Evolutionary conservation across 1,140 invertebrate genomes (phyloP).

Genomic region (Drosophila kohkoa): DNA sequence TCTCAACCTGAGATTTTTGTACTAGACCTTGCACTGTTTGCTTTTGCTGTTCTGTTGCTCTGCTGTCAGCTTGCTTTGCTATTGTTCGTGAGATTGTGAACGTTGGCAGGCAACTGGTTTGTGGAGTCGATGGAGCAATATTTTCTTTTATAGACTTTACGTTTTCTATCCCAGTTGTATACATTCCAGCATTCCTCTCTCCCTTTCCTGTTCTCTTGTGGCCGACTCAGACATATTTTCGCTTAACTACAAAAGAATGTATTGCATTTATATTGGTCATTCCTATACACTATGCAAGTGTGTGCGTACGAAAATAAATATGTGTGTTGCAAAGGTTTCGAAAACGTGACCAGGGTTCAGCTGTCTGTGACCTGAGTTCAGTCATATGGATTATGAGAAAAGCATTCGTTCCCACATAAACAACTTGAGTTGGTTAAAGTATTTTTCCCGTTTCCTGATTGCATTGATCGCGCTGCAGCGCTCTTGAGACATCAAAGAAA

Average conservation of each 20-base stretch:
- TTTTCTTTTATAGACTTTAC: slow-evolving; percentile 75
- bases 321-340: slow-evolving; percentile 19
- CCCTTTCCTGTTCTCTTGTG: slow-evolving; percentile 15
- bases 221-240: slow-evolving; percentile 63
- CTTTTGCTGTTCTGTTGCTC: not conserved
- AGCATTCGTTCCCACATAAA: slow-evolving; percentile 22
- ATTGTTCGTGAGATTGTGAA: slow-evolving; percentile 34
- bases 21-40: slow-evolving; percentile 65
- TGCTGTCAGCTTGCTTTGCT: slow-evolving; percentile 14
- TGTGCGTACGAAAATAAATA: not conserved
- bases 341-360: slow-evolving; percentile 34
- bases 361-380: slow-evolving; percentile 20
- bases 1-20: slow-evolving; percentile 79
- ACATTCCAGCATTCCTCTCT: too few species aligned
- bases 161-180: slow-evolving; percentile 42
- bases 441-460: slow-evolving; percentile 28
- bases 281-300: not conserved
- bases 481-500: not conserved
- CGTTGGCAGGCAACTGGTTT: slow-evolving; percentile 30
- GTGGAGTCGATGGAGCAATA: slow-evolving; percentile 54
- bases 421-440: slow-evolving; percentile 15
- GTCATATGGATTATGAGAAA: slow-evolving; percentile 37
- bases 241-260: slow-evolving; percentile 45
- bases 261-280: slow-evolving; percentile 34
- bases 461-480: slow-evolving; percentile 4